Evolutionary conservation across 2,113 vertebrate species (phyloP).

Genomic region (Chelonoidis abingdonii): DNA sequence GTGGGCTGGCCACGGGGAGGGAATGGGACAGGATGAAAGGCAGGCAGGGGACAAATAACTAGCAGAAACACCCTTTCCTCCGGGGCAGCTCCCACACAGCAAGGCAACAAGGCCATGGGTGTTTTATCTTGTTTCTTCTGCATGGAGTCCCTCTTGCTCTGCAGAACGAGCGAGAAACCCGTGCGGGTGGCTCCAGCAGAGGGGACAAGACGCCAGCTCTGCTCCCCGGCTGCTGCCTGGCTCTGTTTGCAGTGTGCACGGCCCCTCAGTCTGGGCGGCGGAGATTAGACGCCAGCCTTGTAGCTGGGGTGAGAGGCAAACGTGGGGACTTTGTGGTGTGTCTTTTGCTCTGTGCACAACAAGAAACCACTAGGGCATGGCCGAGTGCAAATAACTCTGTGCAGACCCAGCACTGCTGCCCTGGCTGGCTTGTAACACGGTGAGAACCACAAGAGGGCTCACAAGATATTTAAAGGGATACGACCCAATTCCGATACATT

Average conservation of each 20-base stretch:
- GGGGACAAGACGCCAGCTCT: not conserved
- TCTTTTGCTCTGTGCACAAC: not conserved
- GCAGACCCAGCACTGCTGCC: not conserved
- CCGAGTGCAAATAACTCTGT: not conserved
- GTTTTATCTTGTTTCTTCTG: not conserved
- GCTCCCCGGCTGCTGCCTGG: not conserved
- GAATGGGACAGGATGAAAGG: not conserved
- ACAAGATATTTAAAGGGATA: not conserved
- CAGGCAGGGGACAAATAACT: not conserved
- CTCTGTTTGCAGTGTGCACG: no score
- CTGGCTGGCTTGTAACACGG: not conserved
- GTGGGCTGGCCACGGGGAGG: not conserved
- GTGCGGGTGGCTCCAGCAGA: not conserved
- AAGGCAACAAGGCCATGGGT: no score
- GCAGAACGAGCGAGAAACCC: not conserved
- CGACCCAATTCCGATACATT: not conserved
- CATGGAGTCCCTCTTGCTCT: not conserved
- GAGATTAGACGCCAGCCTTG: not conserved
- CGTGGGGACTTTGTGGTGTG: not conserved
- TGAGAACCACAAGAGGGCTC: not conserved
- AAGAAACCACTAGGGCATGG: not conserved
- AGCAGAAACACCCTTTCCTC: not conserved
- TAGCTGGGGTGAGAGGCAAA: not conserved
- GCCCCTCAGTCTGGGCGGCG: not conserved
- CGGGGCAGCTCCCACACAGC: no score